Evolutionary conservation across 2,797 vertebrate genomes (phyloP).

Genomic region (Myiothlypis chrysogaster): DNA sequence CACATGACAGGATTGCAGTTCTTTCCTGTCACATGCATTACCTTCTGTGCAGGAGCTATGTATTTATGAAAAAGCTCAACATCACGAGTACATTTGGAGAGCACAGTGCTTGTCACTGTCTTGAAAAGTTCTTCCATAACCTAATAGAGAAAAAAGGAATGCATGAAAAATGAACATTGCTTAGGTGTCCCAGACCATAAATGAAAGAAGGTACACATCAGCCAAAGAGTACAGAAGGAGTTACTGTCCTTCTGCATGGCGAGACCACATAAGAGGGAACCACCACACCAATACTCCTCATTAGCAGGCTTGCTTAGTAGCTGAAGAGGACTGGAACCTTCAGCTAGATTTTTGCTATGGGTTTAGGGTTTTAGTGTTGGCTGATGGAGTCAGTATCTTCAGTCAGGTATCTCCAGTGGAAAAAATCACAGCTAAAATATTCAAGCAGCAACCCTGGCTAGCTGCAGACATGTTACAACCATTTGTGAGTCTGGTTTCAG

Average conservation of each 20-base stretch:
- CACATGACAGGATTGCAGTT: background rate
- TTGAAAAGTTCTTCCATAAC: constrained; percentile 93
- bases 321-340: background rate
- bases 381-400: background rate
- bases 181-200: background rate
- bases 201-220: background rate
- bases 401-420: background rate
- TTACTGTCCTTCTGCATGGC: background rate
- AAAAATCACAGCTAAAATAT: background rate
- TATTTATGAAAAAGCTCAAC: constrained; percentile 89
- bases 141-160: constrained; percentile 69
- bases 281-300: background rate
- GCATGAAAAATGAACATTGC: background rate
- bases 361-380: background rate
- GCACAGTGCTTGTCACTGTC: constrained; percentile 77
- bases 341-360: background rate
- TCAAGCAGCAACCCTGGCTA: background rate
- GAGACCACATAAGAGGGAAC: background rate
- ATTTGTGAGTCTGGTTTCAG: background rate
- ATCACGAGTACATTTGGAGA: constrained; percentile 83
- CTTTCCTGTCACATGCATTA: constrained; percentile 63
- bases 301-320: background rate
- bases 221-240: background rate
- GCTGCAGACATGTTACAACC: background rate
- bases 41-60: constrained; percentile 86